Evolutionary conservation across 2,888 invertebrate genomes (phyloP).

Genomic region (Carterocephalus palaemon): DNA sequence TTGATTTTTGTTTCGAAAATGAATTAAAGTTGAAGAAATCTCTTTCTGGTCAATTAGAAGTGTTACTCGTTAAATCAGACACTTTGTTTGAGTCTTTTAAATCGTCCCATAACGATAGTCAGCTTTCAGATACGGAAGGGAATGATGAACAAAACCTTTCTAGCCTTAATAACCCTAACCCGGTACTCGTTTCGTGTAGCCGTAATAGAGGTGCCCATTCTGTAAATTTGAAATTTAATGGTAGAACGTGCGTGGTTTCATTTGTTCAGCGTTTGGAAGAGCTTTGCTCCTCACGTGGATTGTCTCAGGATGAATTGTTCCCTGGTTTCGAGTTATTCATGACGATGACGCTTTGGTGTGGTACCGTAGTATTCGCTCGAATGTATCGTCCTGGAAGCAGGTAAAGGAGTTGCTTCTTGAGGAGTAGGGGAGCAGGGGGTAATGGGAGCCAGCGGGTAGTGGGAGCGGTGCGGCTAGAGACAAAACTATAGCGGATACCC

Average conservation of each 20-base stretch:
- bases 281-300: conserved; percentile 1
- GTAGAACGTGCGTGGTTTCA: not conserved
- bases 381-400: not conserved
- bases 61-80: not conserved
- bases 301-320: not conserved
- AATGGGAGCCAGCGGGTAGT: too few relatives aligned
- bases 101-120: not conserved
- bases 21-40: not conserved
- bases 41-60: not conserved
- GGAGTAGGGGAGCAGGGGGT: too few relatives aligned
- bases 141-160: conserved; percentile 1
- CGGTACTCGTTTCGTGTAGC: not conserved
- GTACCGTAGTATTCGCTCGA: conserved; percentile 1
- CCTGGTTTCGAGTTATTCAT: not conserved
- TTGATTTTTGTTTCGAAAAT: too few relatives aligned
- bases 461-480: too few relatives aligned
- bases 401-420: not conserved
- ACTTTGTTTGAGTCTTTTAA: not conserved
- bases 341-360: not conserved
- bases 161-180: not conserved
- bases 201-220: not conserved
- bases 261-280: not conserved
- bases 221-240: conserved; percentile 1
- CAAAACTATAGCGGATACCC: too few relatives aligned
- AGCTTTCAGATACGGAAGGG: not conserved